These are phyloP conservation scores for Mustela lutreola DNA, from an alignment of 2,113 vertebrate species.

Conservation along the genomic window DNA sequence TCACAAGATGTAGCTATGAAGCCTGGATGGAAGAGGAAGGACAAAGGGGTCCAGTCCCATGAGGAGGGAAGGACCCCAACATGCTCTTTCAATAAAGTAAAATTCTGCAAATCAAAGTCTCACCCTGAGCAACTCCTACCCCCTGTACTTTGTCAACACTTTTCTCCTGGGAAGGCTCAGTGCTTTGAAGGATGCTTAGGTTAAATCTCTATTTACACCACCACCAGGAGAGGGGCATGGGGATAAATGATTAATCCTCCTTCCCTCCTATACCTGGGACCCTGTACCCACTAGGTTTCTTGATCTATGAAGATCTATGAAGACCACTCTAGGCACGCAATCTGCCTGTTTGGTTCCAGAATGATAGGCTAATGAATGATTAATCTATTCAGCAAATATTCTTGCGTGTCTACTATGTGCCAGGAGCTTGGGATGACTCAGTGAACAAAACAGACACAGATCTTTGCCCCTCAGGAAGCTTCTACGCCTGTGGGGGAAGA, in stretches of 20 bases:
- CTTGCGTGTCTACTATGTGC: neutral
- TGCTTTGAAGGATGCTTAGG: constrained; percentile 85
- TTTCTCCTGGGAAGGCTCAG: constrained; percentile 80
- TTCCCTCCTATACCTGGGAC: neutral
- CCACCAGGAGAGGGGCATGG: neutral
- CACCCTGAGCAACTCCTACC: constrained; percentile 62
- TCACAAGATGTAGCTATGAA: constrained; percentile 71
- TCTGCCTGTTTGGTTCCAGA: neutral
- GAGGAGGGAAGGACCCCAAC: constrained; percentile 78
- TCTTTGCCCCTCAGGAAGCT: neutral
- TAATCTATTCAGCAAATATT: neutral
- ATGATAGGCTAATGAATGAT: neutral
- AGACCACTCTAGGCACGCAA: neutral
- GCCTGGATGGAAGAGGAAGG: constrained; percentile 83
- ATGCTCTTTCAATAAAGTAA: constrained; percentile 82
- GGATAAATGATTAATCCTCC: neutral
- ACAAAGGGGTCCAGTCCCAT: constrained; percentile 75
- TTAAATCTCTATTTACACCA: constrained; percentile 83
- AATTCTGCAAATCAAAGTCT: constrained; percentile 87
- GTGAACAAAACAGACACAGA: neutral
- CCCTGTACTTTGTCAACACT: constrained; percentile 66
- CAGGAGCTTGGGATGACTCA: neutral
- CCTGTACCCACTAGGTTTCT: neutral
- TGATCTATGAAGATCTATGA: neutral
- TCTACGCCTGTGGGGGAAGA: neutral